phyloP scores from a whole-genome alignment of 2,888 invertebrate genomes.

The Melinaea menophilus region DNA sequence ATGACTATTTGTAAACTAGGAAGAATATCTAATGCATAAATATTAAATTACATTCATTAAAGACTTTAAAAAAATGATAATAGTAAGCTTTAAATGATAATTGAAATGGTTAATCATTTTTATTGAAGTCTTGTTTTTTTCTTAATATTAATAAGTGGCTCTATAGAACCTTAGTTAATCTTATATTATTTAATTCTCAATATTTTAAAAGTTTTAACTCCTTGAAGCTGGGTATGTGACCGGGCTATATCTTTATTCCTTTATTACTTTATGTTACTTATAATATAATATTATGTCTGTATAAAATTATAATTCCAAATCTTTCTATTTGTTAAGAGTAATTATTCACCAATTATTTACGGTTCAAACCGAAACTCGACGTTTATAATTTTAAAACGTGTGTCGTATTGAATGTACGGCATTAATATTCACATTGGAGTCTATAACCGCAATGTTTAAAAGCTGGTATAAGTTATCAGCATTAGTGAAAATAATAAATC shows the following conservation, averaged over 20 bases:
- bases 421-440: constrained; percentile 63
- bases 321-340: constrained; percentile 10
- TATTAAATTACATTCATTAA: too few species aligned
- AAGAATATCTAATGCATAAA: too few species aligned
- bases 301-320: background rate
- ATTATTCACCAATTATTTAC: constrained; percentile 14
- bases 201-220: too few species aligned
- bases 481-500: background rate
- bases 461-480: constrained; percentile 38
- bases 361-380: constrained; percentile 22
- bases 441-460: constrained; percentile 51
- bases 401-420: constrained; percentile 56
- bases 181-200: too few species aligned
- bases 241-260: background rate
- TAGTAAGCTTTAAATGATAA: too few species aligned
- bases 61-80: too few species aligned
- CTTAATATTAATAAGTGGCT: too few species aligned
- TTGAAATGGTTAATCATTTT: too few species aligned
- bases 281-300: background rate
- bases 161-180: too few species aligned
- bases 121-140: too few species aligned
- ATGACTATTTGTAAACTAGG: too few species aligned
- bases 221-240: too few species aligned
- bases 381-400: constrained; percentile 39
- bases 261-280: background rate